A percentile compares a stretch with the other conserved stretches of the same genome.
phyloP scores from a whole-genome alignment of 2,113 vertebrate species.

The Amazona vittata region DNA sequence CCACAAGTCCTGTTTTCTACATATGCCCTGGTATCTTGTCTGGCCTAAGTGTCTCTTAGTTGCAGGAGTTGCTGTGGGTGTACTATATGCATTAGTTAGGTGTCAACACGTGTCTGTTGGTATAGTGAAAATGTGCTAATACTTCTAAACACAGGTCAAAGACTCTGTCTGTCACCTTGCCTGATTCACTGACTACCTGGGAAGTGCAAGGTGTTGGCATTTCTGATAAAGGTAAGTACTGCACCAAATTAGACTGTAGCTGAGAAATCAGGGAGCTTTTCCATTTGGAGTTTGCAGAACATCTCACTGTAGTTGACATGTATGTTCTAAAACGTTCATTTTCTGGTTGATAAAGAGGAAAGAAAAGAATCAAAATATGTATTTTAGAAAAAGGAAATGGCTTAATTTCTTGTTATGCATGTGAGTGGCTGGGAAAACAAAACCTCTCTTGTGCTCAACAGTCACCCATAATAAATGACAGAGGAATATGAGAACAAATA shows the following conservation, averaged over 20 bases:
- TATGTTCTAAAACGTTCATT: not conserved
- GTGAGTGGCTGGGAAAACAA: not conserved
- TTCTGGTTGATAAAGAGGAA: not conserved
- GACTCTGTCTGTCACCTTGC: slow-evolving; percentile 70
- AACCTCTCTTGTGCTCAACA: not conserved
- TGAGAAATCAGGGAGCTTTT: not conserved
- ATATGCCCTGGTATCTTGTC: not conserved
- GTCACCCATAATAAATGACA: not conserved
- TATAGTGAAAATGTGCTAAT: not conserved
- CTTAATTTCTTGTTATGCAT: not conserved
- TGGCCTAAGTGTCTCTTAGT: not conserved
- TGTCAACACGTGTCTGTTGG: not conserved
- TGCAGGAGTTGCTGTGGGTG: not conserved
- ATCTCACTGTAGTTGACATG: not conserved
- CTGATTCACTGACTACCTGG: slow-evolving; percentile 94
- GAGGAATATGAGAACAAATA: not conserved
- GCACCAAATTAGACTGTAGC: not conserved
- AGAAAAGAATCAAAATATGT: not conserved
- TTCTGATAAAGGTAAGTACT: slow-evolving; percentile 81
- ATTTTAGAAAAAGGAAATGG: not conserved
- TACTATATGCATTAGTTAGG: not conserved
- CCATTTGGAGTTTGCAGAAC: not conserved
- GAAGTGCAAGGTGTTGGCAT: slow-evolving; percentile 87
- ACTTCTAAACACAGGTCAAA: slow-evolving; percentile 52
- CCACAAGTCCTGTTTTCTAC: not conserved